Evolutionary conservation across 2,888 invertebrate genomes (phyloP).

Genomic region (Pseudeuparius sepicola): DNA sequence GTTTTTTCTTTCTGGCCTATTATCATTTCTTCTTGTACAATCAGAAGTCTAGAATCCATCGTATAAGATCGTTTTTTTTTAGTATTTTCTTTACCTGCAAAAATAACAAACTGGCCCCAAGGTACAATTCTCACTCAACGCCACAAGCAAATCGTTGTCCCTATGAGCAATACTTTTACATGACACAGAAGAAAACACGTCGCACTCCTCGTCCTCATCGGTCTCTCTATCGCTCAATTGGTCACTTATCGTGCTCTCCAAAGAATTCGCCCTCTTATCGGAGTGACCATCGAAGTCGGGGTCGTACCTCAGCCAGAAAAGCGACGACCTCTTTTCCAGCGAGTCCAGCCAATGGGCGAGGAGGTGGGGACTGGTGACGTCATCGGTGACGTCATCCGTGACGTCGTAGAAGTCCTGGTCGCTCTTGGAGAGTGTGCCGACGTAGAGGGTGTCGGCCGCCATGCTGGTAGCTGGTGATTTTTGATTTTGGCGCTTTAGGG

Average conservation of each 20-base stretch:
- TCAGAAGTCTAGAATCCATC: too few relatives aligned
- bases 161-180: slow-evolving; percentile 40
- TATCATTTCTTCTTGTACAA: too few relatives aligned
- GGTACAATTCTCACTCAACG: slow-evolving; percentile 38
- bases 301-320: slow-evolving; percentile 36
- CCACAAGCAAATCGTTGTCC: slow-evolving; percentile 38
- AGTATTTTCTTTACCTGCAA: slow-evolving; percentile 40
- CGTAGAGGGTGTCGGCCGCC: too few relatives aligned
- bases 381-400: too few relatives aligned
- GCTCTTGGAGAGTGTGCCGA: too few relatives aligned
- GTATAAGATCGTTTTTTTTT: too few relatives aligned
- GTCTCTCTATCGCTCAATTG: slow-evolving; percentile 22
- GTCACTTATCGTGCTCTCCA: slow-evolving; percentile 29
- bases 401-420: too few relatives aligned
- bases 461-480: too few relatives aligned
- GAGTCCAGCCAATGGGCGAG: slow-evolving; percentile 36
- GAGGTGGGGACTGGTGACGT: too few relatives aligned
- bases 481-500: too few relatives aligned
- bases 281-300: slow-evolving; percentile 21
- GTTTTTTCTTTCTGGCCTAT: too few relatives aligned
- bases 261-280: slow-evolving; percentile 28
- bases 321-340: slow-evolving; percentile 34
- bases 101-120: slow-evolving; percentile 40
- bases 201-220: slow-evolving; percentile 22
- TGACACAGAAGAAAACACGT: slow-evolving; percentile 24